Percentiles rank a stretch among this genome's conserved stretches.
Conservation (phyloP, 1,140 invertebrate species). For the Aphelenchoides avenae region DNA sequence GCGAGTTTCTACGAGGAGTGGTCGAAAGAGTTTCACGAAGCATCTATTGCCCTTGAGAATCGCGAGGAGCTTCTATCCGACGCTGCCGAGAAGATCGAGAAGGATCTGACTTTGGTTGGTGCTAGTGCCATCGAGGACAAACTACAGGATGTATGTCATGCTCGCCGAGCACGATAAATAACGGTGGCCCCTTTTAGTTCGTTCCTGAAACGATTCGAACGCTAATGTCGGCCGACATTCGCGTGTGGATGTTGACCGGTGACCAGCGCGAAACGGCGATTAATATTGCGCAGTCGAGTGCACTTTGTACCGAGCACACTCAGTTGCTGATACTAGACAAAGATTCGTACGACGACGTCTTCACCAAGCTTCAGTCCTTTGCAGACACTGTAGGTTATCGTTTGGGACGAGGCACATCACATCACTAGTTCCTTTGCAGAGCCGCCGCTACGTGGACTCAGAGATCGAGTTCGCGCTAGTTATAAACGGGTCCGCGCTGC, state of each 20-base stretch:
- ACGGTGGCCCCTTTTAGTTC: slow-evolving; percentile 51
- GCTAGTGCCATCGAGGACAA: slow-evolving; percentile 95
- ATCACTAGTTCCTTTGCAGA: slow-evolving; percentile 17
- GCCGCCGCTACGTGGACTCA: slow-evolving; percentile 10
- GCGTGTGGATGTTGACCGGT: slow-evolving; percentile 92
- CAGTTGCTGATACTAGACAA: slow-evolving; percentile 87
- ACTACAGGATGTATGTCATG: slow-evolving; percentile 71
- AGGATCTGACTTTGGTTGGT: slow-evolving; percentile 75
- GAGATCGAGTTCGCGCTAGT: slow-evolving; percentile 65
- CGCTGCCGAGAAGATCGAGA: slow-evolving; percentile 78
- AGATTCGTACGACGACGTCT: slow-evolving; percentile 72
- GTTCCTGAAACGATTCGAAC: slow-evolving; percentile 87
- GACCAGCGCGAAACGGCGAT: slow-evolving; percentile 99
- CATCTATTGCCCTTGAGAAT: slow-evolving; percentile 70
- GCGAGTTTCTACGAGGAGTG: slow-evolving; percentile 71
- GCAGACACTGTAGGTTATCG: slow-evolving; percentile 15
- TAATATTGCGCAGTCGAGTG: slow-evolving; percentile 91
- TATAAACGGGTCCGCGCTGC: slow-evolving; percentile 86
- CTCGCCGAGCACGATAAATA: background rate
- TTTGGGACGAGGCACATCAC: slow-evolving; percentile 1
- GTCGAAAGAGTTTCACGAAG: slow-evolving; percentile 75
- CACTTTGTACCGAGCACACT: slow-evolving; percentile 77
- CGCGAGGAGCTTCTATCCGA: slow-evolving; percentile 76
- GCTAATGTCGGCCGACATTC: slow-evolving; percentile 81
- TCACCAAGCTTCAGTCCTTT: slow-evolving; percentile 34